Percentiles rank a stretch among this genome's conserved stretches.
phyloP scores from a whole-genome alignment of 2,797 vertebrate genomes.

The Nasua narica region DNA sequence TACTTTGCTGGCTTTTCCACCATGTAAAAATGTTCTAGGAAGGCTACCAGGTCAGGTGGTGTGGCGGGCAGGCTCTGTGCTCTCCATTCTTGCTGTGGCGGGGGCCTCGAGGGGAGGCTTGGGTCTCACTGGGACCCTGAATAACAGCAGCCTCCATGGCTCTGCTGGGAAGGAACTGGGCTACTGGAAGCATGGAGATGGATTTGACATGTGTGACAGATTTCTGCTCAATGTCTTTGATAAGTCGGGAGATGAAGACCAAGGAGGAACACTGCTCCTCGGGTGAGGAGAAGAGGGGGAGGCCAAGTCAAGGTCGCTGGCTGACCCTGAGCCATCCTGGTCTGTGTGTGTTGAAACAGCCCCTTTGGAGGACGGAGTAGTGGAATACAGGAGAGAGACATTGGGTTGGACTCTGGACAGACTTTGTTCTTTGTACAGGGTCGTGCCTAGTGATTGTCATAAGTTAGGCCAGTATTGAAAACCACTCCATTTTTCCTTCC shows the following conservation, averaged over 20 bases:
- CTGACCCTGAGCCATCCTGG: not conserved
- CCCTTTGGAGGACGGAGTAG: not conserved
- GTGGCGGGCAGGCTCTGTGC: not conserved
- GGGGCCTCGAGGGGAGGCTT: not conserved
- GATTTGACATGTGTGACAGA: not conserved
- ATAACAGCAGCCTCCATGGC: not conserved
- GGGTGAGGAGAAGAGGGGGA: not conserved
- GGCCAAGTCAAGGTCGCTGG: not conserved
- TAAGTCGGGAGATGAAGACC: not conserved
- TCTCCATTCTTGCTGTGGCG: not conserved
- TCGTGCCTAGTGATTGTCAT: not conserved
- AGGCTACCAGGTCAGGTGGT: not conserved
- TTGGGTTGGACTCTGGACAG: not conserved
- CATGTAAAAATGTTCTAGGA: not conserved
- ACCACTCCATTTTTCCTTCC: not conserved
- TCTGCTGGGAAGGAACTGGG: not conserved
- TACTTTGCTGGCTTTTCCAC: not conserved
- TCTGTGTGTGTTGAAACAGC: not conserved
- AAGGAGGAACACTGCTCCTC: not conserved
- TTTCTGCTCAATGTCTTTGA: not conserved
- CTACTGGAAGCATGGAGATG: not conserved
- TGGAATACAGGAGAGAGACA: not conserved
- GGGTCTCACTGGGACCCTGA: not conserved
- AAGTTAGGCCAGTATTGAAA: not conserved
- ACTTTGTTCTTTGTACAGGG: not conserved